phyloP scores from a whole-genome alignment of 1,140 invertebrate species.

The Drosophila bocki region DNA sequence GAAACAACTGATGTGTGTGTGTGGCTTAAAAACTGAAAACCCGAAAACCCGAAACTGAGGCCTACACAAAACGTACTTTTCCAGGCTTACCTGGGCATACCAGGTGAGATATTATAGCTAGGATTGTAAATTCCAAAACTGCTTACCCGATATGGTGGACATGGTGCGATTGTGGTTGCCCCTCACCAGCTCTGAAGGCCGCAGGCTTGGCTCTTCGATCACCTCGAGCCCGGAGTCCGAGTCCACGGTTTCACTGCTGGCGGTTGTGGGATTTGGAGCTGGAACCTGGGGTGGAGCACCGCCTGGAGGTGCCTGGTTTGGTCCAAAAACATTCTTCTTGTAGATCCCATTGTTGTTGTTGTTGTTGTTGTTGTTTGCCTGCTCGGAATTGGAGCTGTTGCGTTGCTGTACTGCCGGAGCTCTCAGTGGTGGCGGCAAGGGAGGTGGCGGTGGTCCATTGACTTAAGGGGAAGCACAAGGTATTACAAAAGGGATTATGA shows the following conservation, averaged over 20 bases:
- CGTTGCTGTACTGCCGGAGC: constrained; percentile 74
- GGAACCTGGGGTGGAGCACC: constrained; percentile 22
- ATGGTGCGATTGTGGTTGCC: constrained; percentile 85
- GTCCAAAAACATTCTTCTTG: constrained; percentile 55
- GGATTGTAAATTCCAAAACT: too few species aligned
- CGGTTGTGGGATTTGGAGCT: not conserved
- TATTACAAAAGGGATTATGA: not conserved
- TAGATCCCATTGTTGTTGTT: constrained; percentile 46
- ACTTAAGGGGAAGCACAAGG: constrained; percentile 32
- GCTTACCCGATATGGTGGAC: constrained; percentile 84
- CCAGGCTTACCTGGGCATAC: too few species aligned
- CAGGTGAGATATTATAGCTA: not conserved
- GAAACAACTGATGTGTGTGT: not conserved
- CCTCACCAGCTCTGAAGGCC: constrained; percentile 87
- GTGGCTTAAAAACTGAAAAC: not conserved
- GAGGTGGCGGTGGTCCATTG: constrained; percentile 87
- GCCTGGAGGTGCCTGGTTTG: not conserved
- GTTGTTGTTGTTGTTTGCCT: constrained; percentile 21
- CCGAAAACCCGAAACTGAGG: not conserved
- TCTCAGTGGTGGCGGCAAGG: constrained; percentile 87
- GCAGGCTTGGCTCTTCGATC: constrained; percentile 87
- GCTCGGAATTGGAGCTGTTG: constrained; percentile 53
- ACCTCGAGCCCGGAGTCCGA: constrained; percentile 86
- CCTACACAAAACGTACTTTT: too few species aligned
- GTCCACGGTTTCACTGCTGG: constrained; percentile 60